A percentile compares a stretch with the other conserved stretches of the same genome.
These are phyloP conservation scores for Lasioglossum lativentre DNA, from an alignment of 2,888 invertebrate genomes.

Conservation along the genomic window DNA sequence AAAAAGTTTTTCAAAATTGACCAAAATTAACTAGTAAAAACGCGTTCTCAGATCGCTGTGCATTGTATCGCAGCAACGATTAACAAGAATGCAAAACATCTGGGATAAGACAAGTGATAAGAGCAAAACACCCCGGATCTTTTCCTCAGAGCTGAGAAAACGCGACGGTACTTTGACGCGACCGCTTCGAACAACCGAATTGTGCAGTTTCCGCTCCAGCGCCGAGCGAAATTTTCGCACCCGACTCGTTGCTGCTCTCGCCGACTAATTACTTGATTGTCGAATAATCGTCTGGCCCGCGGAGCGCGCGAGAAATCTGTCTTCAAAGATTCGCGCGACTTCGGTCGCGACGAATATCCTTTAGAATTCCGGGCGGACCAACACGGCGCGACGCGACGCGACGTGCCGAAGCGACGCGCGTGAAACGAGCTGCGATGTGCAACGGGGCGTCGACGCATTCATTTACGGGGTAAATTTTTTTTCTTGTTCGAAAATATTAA, in stretches of 20 bases:
- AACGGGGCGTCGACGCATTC: slow-evolving; percentile 6
- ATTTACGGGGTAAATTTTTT: neutral
- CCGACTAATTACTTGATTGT: slow-evolving; percentile 42
- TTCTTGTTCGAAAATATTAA: neutral
- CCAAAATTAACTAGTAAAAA: no score
- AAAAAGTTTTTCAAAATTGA: no score
- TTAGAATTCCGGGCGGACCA: neutral
- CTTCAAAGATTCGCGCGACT: slow-evolving; percentile 14
- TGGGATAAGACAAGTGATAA: no score
- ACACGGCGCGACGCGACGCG: neutral
- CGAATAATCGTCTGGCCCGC: slow-evolving; percentile 35
- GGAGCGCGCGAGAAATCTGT: slow-evolving; percentile 27
- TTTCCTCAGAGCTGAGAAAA: neutral
- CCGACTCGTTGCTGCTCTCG: neutral
- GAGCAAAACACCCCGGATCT: no score
- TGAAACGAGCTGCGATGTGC: slow-evolving; percentile 1
- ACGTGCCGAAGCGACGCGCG: no score
- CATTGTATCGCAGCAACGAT: no score
- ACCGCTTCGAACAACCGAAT: neutral
- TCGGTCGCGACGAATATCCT: slow-evolving; percentile 15
- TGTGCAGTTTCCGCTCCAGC: neutral
- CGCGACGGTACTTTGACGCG: neutral
- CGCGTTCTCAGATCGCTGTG: no score
- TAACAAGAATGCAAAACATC: no score
- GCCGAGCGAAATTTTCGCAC: neutral